Base-by-base conservation (phyloP, 2,888 invertebrate species). In the Scaptomyza caliginosa region DNA sequence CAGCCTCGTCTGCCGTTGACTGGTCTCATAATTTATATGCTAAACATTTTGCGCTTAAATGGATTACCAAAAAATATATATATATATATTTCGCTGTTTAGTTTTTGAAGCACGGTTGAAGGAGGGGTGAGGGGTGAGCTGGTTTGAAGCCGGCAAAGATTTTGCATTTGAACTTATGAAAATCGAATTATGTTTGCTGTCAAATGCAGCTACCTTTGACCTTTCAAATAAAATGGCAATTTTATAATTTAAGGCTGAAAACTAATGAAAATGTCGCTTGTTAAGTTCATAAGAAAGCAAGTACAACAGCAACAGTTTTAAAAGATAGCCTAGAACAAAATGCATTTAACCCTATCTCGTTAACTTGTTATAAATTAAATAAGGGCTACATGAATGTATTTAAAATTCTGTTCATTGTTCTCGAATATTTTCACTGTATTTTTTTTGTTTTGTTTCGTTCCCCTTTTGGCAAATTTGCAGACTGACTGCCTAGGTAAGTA, bases 1-100 rank as follows among this genome's bases (percentile, higher is more conserved):
- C 24, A 36, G 46, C 43, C 21, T 32, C 55, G 62, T 68, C 67
- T 69, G 70, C 40, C 40, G 34, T 19, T 69, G 64, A 51, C 73
- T 66, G 60, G 66, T 52, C 69, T 67, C 77, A 83, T 82, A 82
- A 83, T 82, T 82, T 82, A 82, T 82, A 82, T 82, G 81, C 83
- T 83, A 83, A 82, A 67, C 81, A 83, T 81, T 83, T 82, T 78
- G 74, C 66, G 67, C 67, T 72, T 65, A 64, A 77, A 69, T 63
- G 81, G 81, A 78, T 81, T 83, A 81, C 78, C 74, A 46, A 80
- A 67, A 34, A 16, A 8, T 16, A 34, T 6, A 32, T 13, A 13
- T 5, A 30, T n/a, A 30, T n/a, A 69, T 38, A 74, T 55, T 60
- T 63, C 36, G 59, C 28, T 57, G 19, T 38, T 54, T 48, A 36